Evolutionary conservation across 2,113 vertebrate genomes (phyloP), one percentile per base, ranked within the genome.

Genomic region (Pteronura brasiliensis): DNA sequence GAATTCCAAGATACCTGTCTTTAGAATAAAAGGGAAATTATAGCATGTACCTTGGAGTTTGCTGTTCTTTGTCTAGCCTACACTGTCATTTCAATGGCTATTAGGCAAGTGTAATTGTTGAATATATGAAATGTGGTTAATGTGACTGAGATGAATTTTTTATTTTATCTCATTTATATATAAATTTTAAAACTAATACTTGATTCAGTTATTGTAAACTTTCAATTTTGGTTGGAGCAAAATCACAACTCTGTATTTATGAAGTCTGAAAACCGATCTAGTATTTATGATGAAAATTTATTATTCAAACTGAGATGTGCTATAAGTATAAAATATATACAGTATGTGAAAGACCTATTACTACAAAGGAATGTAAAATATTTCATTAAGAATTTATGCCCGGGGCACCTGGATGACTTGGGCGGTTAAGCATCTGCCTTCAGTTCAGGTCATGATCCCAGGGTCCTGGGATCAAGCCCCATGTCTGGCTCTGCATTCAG

Each of bases 271-370:
- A 74, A 90, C 12, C n/a, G 4, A 83, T 29, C 11, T 69, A 44
- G 2, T 79, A 89, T 92, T 97, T 96, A 69, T 81, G 67, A 92
- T 92, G 82, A 96, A 89, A 96, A 93, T 92, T 52, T 67, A 77
- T n/a, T 94, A 11, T 92, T 96, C 52, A 74, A 95, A 57, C 89
- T 47, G 13, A 84, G 20, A 84, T 91, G 14, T 71, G 4, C 10
- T 93, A 0, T 84, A 55, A 90, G 8, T 86, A n/a, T 83, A 91
- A 96, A 97, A 87, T 67, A 63, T 47, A n/a, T 29, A 23, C 4
- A 29, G 6, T 84, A 55, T 95, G 90, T 97, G 27, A 79, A 95
- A 95, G 44, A 52, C 42, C 39, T 84, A 63, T 3, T 67, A 44
- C 18, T 6, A 89, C 69, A 90, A 80, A 98, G 52, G 11, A 69